These are phyloP conservation scores for Cyclopterus lumpus DNA, from an alignment of 2,797 vertebrate genomes.

Conservation along the genomic window DNA sequence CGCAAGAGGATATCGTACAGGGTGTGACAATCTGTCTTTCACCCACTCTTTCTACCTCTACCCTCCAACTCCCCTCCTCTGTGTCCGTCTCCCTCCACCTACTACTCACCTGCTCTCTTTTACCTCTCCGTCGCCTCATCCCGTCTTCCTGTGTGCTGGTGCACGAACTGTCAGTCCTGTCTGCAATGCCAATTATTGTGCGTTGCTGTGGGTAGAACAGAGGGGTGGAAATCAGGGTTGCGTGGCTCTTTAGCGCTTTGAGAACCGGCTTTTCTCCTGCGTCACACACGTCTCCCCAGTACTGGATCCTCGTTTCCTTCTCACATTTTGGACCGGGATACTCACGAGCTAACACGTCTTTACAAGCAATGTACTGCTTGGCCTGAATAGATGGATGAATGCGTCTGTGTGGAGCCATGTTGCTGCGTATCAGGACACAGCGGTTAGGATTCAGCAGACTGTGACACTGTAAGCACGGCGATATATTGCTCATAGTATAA, in stretches of 20 bases:
- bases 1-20: slow-evolving; percentile 1
- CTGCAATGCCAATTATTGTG: slow-evolving; percentile 69
- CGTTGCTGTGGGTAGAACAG: slow-evolving; percentile 53
- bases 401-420: neutral
- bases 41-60: slow-evolving; percentile 32
- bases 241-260: slow-evolving; percentile 22
- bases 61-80: slow-evolving; percentile 34
- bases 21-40: slow-evolving; percentile 38
- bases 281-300: slow-evolving; percentile 25
- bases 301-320: slow-evolving; percentile 28
- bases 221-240: slow-evolving; percentile 56
- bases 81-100: slow-evolving; percentile 24
- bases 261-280: slow-evolving; percentile 29
- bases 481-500: neutral
- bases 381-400: slow-evolving; percentile 6
- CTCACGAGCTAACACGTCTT: slow-evolving; percentile 7
- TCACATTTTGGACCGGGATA: neutral
- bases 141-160: slow-evolving; percentile 49
- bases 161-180: slow-evolving; percentile 55
- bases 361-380: neutral
- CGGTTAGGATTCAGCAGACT: neutral
- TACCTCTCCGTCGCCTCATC: slow-evolving; percentile 28
- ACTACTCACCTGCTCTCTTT: slow-evolving; percentile 39
- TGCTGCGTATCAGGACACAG: neutral
- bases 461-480: neutral